Conservation (phyloP, 2,888 invertebrate species). For the Clostera curtula region DNA sequence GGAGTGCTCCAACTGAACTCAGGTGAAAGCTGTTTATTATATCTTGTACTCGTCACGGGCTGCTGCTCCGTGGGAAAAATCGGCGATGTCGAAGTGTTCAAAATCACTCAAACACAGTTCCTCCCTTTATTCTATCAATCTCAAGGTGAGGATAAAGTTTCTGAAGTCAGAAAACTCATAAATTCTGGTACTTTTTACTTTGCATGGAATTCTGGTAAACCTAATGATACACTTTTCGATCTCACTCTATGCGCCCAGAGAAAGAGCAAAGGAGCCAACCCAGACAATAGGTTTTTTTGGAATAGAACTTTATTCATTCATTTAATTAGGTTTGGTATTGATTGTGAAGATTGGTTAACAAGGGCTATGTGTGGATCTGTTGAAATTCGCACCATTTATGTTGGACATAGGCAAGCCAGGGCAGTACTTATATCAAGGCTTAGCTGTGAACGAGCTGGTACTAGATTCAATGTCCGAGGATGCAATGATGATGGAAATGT, state of each 20-base stretch:
- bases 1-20: conserved; percentile 93
- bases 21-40: conserved; percentile 88
- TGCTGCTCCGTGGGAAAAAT: conserved; percentile 98
- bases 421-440: conserved; percentile 97
- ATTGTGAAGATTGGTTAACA: conserved; percentile 92
- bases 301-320: conserved; percentile 97
- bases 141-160: conserved; percentile 76
- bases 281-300: conserved; percentile 99
- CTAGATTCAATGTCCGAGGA: conserved; percentile 98
- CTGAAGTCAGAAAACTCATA: conserved; percentile 86
- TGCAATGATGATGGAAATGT: conserved; percentile 99
- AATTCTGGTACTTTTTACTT: conserved; percentile 99
- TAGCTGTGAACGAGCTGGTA: conserved; percentile 98
- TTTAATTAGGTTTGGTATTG: conserved; percentile 92
- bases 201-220: conserved; percentile 81
- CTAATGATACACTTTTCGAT: conserved; percentile 80
- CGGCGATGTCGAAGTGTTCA: conserved; percentile 94
- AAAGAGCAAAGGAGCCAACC: conserved; percentile 83
- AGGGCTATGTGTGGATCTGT: conserved; percentile 98
- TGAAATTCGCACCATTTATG: conserved; percentile 98
- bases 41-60: conserved; percentile 94
- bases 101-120: conserved; percentile 94
- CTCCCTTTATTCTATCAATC: conserved; percentile 86
- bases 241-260: conserved; percentile 96
- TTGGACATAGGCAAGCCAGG: conserved; percentile 93